These are phyloP conservation scores for Scomber scombrus DNA, from an alignment of 2,113 vertebrate genomes.

Conservation along the genomic window DNA sequence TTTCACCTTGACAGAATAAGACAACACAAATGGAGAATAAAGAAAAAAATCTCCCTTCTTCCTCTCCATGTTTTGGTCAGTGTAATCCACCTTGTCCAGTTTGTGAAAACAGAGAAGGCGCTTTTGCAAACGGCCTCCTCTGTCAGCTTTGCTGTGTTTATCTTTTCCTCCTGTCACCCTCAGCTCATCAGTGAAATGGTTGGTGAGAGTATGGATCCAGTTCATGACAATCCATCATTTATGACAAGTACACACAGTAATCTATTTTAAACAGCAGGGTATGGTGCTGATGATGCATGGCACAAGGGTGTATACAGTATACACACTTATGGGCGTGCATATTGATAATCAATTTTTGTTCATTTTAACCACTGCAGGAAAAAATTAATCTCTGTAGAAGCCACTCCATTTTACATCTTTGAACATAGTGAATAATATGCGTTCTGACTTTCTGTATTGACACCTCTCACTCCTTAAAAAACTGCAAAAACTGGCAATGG, in stretches of 20 bases:
- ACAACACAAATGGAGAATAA: slow-evolving; percentile 17
- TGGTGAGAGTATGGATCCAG: slow-evolving; percentile 72
- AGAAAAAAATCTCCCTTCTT: neutral
- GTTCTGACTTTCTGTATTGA: slow-evolving; percentile 36
- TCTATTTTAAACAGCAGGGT: slow-evolving; percentile 75
- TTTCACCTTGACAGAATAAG: slow-evolving; percentile 15
- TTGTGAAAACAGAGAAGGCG: slow-evolving; percentile 19
- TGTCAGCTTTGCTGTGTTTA: slow-evolving; percentile 65
- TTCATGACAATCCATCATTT: slow-evolving; percentile 78
- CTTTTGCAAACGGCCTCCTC: slow-evolving; percentile 27
- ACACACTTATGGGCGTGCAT: slow-evolving; percentile 57
- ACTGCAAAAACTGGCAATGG: neutral
- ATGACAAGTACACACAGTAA: slow-evolving; percentile 77
- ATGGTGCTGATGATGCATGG: slow-evolving; percentile 77
- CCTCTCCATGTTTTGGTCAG: neutral
- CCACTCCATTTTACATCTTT: slow-evolving; percentile 5
- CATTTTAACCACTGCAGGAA: slow-evolving; percentile 66
- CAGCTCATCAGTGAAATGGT: slow-evolving; percentile 50
- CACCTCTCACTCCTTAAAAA: slow-evolving; percentile 22
- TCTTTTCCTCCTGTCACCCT: slow-evolving; percentile 64
- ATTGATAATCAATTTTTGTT: slow-evolving; percentile 77
- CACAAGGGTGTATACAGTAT: slow-evolving; percentile 61
- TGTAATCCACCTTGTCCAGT: neutral
- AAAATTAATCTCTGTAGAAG: slow-evolving; percentile 35
- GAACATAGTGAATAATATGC: slow-evolving; percentile 32